These are phyloP conservation scores for Meteorus colon DNA, from an alignment of 2,888 invertebrate species.

Conservation along the genomic window DNA sequence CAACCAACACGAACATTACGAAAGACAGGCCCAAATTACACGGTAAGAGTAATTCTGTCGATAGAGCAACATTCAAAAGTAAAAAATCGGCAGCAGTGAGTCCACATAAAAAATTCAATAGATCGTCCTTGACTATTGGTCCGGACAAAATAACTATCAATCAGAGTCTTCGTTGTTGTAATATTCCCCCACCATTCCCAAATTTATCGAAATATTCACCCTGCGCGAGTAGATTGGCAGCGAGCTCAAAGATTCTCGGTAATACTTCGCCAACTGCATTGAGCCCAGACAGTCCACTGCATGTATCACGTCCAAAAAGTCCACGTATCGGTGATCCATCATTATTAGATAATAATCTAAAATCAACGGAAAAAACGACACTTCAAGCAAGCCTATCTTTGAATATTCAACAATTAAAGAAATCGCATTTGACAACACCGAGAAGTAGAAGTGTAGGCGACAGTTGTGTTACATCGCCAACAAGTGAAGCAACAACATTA, in stretches of 20 bases:
- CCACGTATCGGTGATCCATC: constrained; percentile 51
- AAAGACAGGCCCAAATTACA: constrained; percentile 41
- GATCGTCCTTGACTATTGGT: constrained; percentile 66
- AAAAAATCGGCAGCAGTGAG: constrained; percentile 54
- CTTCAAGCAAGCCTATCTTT: constrained; percentile 63
- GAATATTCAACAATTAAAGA: constrained; percentile 60
- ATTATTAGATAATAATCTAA: background rate
- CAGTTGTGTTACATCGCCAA: constrained; percentile 68
- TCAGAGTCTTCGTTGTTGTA: constrained; percentile 28
- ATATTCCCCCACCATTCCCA: constrained; percentile 16
- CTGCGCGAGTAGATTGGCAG: constrained; percentile 69
- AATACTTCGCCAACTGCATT: constrained; percentile 54
- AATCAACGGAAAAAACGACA: constrained; percentile 54
- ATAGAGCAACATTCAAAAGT: constrained; percentile 46
- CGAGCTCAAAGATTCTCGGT: constrained; percentile 69
- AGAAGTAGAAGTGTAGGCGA: constrained; percentile 64
- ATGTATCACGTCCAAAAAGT: constrained; percentile 61
- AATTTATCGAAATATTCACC: constrained; percentile 69
- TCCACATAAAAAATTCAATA: constrained; percentile 64
- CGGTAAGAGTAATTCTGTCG: constrained; percentile 53
- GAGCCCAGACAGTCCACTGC: constrained; percentile 67
- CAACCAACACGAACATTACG: constrained; percentile 25
- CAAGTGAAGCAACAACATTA: constrained; percentile 62
- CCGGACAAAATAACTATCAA: constrained; percentile 65
- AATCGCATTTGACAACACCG: constrained; percentile 53